Conservation (phyloP, 64 coral and sea anemone genomes). For the Dendrophyllia cribrosa region DNA sequence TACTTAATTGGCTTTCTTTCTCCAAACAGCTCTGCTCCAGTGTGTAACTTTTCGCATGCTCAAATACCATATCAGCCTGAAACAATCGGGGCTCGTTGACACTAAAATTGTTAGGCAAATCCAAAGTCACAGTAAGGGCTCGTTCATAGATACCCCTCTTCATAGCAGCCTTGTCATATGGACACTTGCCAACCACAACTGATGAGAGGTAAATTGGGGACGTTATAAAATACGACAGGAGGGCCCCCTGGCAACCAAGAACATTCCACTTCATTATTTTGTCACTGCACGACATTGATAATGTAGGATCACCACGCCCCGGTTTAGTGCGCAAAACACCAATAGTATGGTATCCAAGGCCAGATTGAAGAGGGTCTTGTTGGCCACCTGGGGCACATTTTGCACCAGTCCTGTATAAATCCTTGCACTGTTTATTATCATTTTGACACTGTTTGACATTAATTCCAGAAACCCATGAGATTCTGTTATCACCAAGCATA, state of each 20-base stretch:
- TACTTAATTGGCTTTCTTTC: background rate
- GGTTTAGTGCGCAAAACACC: slow-evolving; percentile 94
- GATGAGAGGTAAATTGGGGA: slow-evolving; percentile 88
- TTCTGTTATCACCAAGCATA: no score
- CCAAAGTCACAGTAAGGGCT: background rate
- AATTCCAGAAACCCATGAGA: background rate
- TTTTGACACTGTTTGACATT: background rate
- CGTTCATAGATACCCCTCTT: slow-evolving; percentile 82
- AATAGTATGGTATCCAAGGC: slow-evolving; percentile 71
- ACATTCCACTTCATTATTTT: slow-evolving; percentile 99
- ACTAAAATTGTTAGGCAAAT: slow-evolving; percentile 6
- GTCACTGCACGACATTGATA: slow-evolving; percentile 99
- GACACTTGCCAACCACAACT: slow-evolving; percentile 84
- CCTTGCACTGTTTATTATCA: slow-evolving; percentile 18
- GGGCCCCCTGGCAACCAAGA: slow-evolving; percentile 89
- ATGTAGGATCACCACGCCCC: slow-evolving; percentile 92
- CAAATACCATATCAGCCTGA: slow-evolving; percentile 64
- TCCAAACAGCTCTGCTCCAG: background rate
- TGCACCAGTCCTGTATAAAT: slow-evolving; percentile 94
- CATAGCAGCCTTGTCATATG: slow-evolving; percentile 57
- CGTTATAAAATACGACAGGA: slow-evolving; percentile 81
- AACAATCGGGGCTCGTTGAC: slow-evolving; percentile 64
- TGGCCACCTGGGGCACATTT: slow-evolving; percentile 89
- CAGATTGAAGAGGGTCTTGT: slow-evolving; percentile 78
- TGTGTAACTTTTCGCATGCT: slow-evolving; percentile 56